Percentiles rank a stretch among this genome's conserved stretches.
Conservation (phyloP, 1,140 invertebrate species). For the Magallana gigas region DNA sequence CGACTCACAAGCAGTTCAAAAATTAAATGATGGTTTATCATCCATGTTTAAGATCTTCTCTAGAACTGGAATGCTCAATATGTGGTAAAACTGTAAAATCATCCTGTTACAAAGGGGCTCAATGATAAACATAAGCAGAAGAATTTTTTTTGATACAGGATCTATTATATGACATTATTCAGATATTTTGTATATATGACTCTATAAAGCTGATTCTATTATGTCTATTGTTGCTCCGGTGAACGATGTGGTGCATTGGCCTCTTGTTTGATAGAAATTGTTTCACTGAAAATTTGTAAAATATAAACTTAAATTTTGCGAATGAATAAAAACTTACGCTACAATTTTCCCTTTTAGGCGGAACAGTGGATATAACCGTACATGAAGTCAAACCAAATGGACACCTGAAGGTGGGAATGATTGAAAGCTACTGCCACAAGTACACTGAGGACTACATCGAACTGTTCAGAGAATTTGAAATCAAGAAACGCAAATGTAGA, state of each 20-base stretch:
- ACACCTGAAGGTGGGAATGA: slow-evolving; percentile 71
- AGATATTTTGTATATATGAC: too few relatives aligned
- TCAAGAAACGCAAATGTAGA: slow-evolving; percentile 47
- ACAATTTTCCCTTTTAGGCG: slow-evolving; percentile 72
- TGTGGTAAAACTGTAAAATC: too few relatives aligned
- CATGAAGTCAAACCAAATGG: slow-evolving; percentile 81
- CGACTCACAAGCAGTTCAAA: too few relatives aligned
- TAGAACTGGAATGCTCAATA: too few relatives aligned
- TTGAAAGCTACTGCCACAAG: slow-evolving; percentile 30
- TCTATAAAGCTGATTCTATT: too few relatives aligned
- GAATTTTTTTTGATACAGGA: too few relatives aligned
- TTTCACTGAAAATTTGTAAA: not conserved
- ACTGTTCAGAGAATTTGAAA: slow-evolving; percentile 54
- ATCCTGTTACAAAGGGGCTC: too few relatives aligned
- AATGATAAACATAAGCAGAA: too few relatives aligned
- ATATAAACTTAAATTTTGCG: not conserved
- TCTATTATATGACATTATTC: too few relatives aligned
- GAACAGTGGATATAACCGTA: slow-evolving; percentile 84
- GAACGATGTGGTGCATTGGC: not conserved
- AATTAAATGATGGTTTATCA: too few relatives aligned
- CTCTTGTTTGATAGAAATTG: not conserved
- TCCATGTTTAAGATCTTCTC: too few relatives aligned
- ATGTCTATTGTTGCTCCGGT: too few relatives aligned
- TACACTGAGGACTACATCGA: slow-evolving; percentile 48
- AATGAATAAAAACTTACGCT: not conserved